phyloP scores from a whole-genome alignment of 2,113 vertebrate genomes.

The Pelecanus crispus region DNA sequence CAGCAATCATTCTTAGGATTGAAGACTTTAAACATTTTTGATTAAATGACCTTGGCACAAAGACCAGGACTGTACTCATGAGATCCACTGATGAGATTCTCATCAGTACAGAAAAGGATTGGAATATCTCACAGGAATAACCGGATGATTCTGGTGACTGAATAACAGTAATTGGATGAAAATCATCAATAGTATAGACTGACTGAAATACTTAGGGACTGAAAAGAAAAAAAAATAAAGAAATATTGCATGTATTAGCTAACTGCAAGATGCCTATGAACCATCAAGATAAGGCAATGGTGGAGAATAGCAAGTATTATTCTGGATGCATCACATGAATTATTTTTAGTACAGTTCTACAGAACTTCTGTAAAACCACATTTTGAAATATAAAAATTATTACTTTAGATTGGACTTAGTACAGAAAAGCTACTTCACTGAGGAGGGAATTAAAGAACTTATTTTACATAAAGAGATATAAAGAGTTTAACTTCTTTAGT shows the following conservation, averaged over 20 bases:
- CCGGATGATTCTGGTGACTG: neutral
- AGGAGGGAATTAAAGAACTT: neutral
- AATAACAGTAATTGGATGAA: neutral
- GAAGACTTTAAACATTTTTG: neutral
- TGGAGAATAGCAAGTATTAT: neutral
- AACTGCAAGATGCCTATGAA: neutral
- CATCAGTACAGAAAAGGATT: neutral
- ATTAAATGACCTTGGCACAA: neutral
- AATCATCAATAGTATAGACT: neutral
- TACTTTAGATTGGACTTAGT: neutral
- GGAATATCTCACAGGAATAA: neutral
- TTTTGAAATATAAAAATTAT: neutral
- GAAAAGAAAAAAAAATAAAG: neutral
- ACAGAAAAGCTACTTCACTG: neutral
- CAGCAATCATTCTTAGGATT: neutral
- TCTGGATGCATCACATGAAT: neutral
- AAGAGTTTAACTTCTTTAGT: neutral
- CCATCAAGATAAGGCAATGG: neutral
- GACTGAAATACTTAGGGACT: neutral
- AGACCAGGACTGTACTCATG: neutral
- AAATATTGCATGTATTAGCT: neutral
- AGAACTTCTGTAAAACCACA: neutral
- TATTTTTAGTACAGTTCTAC: neutral
- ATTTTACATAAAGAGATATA: neutral
- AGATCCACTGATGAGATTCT: neutral